Evolutionary conservation across 2,113 vertebrate genomes (phyloP).

Genomic region (Carassius auratus): DNA sequence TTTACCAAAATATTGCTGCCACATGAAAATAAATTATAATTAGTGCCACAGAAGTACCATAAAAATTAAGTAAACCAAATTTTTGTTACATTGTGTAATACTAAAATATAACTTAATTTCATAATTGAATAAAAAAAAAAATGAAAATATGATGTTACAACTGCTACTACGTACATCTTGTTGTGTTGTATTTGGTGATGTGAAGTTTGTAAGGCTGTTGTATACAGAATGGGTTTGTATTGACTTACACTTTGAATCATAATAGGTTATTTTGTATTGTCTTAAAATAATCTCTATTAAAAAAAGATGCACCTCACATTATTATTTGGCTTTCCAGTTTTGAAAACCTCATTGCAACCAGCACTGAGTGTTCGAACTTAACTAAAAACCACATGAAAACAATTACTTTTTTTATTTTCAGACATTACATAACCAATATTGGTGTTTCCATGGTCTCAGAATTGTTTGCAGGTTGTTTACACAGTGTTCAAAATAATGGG

Average conservation of each 20-base stretch:
- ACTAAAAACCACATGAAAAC: not conserved
- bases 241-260: not conserved
- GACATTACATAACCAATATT: slow-evolving; percentile 31
- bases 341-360: not conserved
- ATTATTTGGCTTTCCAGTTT: not conserved
- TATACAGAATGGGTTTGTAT: not conserved
- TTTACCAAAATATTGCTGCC: too few species aligned
- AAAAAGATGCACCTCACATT: not conserved
- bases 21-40: too few species aligned
- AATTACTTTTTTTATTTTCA: not conserved
- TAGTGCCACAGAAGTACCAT: too few species aligned
- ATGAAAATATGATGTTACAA: too few species aligned
- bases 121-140: too few species aligned
- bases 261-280: not conserved
- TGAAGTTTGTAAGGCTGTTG: too few species aligned
- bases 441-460: slow-evolving; percentile 34
- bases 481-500: slow-evolving; percentile 49
- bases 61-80: too few species aligned
- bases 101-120: too few species aligned
- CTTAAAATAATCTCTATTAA: not conserved
- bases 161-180: too few species aligned
- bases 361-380: too few species aligned
- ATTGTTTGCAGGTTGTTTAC: slow-evolving; percentile 43
- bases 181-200: too few species aligned
- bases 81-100: too few species aligned